A percentile compares a stretch with the other conserved stretches of the same genome.
Conservation (phyloP, 2,888 invertebrate species). For the Petrolisthes manimaculis region DNA sequence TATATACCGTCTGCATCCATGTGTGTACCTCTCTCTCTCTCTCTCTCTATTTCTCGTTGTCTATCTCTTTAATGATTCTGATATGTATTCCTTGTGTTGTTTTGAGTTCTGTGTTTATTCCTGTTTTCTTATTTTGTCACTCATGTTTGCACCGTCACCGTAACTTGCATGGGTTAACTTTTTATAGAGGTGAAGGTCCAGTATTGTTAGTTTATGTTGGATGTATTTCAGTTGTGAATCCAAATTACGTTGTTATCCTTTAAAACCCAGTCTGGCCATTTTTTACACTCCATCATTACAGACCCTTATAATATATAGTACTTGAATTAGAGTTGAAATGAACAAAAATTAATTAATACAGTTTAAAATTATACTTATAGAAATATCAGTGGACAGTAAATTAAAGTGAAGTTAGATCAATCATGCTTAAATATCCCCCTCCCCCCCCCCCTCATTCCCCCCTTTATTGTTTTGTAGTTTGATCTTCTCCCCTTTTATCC, state of each 20-base stretch:
- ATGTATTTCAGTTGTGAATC: background rate
- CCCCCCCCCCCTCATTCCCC: too few species aligned
- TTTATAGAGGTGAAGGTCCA: slow-evolving; percentile 18
- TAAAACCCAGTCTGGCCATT: too few species aligned
- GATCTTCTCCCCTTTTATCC: too few species aligned
- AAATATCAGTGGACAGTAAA: too few species aligned
- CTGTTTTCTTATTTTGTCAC: slow-evolving; percentile 49
- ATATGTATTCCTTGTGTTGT: background rate
- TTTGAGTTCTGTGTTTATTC: slow-evolving; percentile 40
- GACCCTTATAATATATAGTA: too few species aligned
- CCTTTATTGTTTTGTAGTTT: background rate
- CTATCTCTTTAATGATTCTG: slow-evolving; percentile 22
- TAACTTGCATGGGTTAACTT: slow-evolving; percentile 10
- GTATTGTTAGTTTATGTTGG: background rate
- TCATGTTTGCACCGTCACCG: slow-evolving; percentile 54
- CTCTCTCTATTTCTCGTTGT: background rate
- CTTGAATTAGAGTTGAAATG: too few species aligned
- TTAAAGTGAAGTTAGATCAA: background rate
- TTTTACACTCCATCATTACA: too few species aligned
- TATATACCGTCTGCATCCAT: background rate
- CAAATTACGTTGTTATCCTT: too few species aligned
- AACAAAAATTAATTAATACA: too few species aligned
- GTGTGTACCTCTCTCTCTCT: background rate
- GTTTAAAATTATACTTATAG: too few species aligned
- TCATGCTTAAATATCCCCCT: background rate